Conservation (phyloP, 2,797 vertebrate species). For the Myotis myotis region DNA sequence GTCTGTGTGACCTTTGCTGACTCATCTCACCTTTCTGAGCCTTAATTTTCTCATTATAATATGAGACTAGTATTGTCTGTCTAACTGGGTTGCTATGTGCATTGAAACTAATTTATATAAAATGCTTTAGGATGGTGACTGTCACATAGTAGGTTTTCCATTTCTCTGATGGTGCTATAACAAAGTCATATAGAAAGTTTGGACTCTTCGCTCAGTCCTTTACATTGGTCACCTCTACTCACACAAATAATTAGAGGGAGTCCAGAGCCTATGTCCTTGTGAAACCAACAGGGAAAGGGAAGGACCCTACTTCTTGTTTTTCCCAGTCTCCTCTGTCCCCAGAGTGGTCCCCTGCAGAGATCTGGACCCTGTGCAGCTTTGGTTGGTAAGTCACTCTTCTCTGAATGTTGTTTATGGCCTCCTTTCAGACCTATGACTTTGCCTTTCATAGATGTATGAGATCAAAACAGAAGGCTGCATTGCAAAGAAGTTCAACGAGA, state of each 20-base stretch:
- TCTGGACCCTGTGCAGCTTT: background rate
- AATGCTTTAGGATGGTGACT: background rate
- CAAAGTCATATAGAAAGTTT: background rate
- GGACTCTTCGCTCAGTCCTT: background rate
- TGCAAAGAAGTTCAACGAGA: slow-evolving; percentile 85
- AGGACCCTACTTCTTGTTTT: background rate
- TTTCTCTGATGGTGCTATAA: background rate
- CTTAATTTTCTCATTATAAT: background rate
- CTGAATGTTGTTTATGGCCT: background rate
- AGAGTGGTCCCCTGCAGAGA: background rate
- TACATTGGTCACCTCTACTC: background rate
- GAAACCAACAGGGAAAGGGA: background rate
- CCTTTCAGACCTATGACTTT: slow-evolving; percentile 43
- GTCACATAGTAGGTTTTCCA: background rate
- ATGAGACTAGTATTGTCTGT: background rate
- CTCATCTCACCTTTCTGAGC: background rate
- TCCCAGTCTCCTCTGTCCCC: background rate
- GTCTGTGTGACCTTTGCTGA: background rate
- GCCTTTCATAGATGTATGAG: slow-evolving; percentile 89
- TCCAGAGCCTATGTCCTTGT: background rate
- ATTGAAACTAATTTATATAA: background rate
- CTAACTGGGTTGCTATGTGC: background rate
- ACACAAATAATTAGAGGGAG: background rate
- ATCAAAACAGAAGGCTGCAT: slow-evolving; percentile 90
- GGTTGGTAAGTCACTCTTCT: background rate